Evolutionary conservation across 1,140 invertebrate species (phyloP).

Genomic region (Drosophila subpulchrella): DNA sequence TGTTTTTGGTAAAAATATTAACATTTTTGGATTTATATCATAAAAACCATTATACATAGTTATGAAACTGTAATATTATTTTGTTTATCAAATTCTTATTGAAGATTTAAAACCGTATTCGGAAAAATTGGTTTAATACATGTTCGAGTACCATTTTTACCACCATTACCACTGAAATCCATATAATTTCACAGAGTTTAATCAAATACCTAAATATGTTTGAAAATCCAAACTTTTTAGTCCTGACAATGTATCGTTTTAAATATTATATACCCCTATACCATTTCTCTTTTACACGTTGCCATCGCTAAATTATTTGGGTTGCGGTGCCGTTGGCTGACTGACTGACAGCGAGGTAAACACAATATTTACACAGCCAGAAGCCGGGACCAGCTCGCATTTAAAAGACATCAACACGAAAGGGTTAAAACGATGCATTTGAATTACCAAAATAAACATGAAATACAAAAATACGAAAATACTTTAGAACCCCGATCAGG

Average conservation of each 20-base stretch:
- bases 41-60: neutral
- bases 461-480: slow-evolving; percentile 61
- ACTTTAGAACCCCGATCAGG: slow-evolving; percentile 56
- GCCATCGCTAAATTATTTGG: slow-evolving; percentile 8
- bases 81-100: too few relatives aligned
- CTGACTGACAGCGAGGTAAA: slow-evolving; percentile 43
- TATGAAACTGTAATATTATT: too few relatives aligned
- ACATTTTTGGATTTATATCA: neutral
- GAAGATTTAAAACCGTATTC: too few relatives aligned
- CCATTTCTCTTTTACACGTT: neutral
- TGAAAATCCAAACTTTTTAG: too few relatives aligned
- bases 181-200: too few relatives aligned
- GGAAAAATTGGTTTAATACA: too few relatives aligned
- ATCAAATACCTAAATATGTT: too few relatives aligned
- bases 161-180: too few relatives aligned
- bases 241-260: neutral
- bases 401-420: slow-evolving; percentile 70
- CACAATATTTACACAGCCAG: slow-evolving; percentile 74
- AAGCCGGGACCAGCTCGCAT: slow-evolving; percentile 51
- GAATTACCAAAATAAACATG: slow-evolving; percentile 81
- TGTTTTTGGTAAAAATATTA: neutral
- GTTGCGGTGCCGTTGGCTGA: slow-evolving; percentile 33
- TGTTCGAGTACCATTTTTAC: too few relatives aligned
- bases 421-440: slow-evolving; percentile 77
- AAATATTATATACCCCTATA: neutral